Percentiles rank a stretch among this genome's conserved stretches.
These are phyloP conservation scores for Vanessa atalanta DNA, from an alignment of 1,140 invertebrate species.

Conservation along the genomic window DNA sequence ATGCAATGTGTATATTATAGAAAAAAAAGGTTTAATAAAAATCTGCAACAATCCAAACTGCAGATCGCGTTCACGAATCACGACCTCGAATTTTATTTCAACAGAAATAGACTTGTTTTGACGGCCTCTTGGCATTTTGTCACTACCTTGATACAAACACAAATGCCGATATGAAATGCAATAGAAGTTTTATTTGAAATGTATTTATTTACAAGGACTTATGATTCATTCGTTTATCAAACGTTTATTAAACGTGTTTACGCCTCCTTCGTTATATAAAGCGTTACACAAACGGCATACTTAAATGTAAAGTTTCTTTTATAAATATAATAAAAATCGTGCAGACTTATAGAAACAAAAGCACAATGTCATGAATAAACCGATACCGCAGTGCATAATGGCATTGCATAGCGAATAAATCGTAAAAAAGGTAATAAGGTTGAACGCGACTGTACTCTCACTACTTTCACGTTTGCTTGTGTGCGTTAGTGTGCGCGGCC, in stretches of 20 bases:
- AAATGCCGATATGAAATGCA: conserved; percentile 29
- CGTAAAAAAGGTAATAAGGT: conserved; percentile 24
- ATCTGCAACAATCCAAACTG: conserved; percentile 44
- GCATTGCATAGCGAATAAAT: conserved; percentile 16
- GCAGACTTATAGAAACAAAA: conserved; percentile 15
- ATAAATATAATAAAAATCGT: neutral
- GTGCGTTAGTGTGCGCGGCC: conserved; percentile 56
- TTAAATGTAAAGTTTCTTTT: too few relatives aligned
- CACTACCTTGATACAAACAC: conserved; percentile 29
- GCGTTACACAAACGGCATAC: too few relatives aligned
- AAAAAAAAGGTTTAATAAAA: conserved; percentile 36
- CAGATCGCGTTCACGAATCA: conserved; percentile 45
- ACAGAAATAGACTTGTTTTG: conserved; percentile 67
- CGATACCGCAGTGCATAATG: neutral
- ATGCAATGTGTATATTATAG: neutral
- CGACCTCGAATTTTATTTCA: conserved; percentile 60
- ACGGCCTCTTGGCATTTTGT: conserved; percentile 55
- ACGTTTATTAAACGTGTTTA: neutral
- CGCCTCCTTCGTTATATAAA: neutral
- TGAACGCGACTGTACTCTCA: conserved; percentile 73
- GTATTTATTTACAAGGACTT: conserved; percentile 1
- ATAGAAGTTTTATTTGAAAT: conserved; percentile 26
- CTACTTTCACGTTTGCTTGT: conserved; percentile 68
- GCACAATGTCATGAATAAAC: neutral
- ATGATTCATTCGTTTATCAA: neutral